These are phyloP conservation scores for Megaceryle alcyon DNA, from an alignment of 2,797 vertebrate species.

Conservation along the genomic window DNA sequence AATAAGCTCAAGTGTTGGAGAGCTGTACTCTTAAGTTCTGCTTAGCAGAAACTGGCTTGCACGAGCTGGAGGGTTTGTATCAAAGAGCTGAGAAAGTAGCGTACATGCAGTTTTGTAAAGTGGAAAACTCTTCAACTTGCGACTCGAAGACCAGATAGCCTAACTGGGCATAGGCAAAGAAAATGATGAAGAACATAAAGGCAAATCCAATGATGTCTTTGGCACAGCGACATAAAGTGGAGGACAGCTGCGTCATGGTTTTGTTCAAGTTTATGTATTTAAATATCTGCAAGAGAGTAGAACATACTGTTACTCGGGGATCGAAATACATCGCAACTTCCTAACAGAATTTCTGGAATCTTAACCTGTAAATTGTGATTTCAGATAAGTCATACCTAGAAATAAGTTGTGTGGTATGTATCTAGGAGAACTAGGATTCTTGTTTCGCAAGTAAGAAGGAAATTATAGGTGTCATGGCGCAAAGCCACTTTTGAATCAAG, in stretches of 20 bases:
- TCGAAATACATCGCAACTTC: background rate
- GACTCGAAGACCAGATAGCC: conserved; percentile 77
- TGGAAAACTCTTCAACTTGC: conserved; percentile 77
- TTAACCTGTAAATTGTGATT: background rate
- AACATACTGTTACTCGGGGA: background rate
- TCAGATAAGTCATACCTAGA: background rate
- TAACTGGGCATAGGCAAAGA: conserved; percentile 80
- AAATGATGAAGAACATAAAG: conserved; percentile 80
- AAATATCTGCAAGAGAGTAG: conserved; percentile 78
- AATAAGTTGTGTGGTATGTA: background rate
- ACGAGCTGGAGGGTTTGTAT: background rate
- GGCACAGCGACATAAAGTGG: conserved; percentile 77
- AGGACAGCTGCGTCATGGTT: conserved; percentile 78
- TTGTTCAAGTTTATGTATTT: conserved; percentile 77
- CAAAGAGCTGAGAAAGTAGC: background rate
- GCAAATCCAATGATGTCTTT: conserved; percentile 78
- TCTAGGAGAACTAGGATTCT: background rate
- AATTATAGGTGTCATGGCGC: background rate
- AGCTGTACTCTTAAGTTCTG: background rate
- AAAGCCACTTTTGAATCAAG: background rate
- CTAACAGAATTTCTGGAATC: background rate
- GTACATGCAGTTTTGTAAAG: conserved; percentile 80
- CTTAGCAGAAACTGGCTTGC: background rate
- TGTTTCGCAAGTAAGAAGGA: background rate
- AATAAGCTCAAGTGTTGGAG: background rate